Evolutionary conservation across 2,797 vertebrate genomes (phyloP).

Genomic region (Meda fulgida): DNA sequence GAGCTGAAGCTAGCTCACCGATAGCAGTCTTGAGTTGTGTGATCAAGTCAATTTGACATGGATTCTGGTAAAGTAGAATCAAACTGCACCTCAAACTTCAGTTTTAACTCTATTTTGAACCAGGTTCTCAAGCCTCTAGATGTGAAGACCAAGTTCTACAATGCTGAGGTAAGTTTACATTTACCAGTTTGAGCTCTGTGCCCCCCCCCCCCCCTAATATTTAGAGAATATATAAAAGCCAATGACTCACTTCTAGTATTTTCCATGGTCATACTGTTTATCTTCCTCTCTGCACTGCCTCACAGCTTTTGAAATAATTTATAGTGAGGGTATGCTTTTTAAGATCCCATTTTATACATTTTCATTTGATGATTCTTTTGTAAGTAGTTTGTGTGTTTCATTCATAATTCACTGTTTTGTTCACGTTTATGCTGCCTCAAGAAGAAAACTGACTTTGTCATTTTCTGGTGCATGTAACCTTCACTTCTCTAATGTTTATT

Average conservation of each 20-base stretch:
- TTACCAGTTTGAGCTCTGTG: neutral
- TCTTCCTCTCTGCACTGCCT: slow-evolving; percentile 19
- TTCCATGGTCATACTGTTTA: slow-evolving; percentile 27
- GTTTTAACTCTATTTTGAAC: slow-evolving; percentile 82
- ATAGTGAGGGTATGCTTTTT: slow-evolving; percentile 38
- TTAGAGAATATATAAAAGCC: neutral
- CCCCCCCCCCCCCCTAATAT: neutral
- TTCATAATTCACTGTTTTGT: slow-evolving; percentile 56
- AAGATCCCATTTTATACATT: slow-evolving; percentile 24
- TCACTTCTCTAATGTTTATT: slow-evolving; percentile 90
- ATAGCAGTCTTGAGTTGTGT: neutral
- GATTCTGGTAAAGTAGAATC: slow-evolving; percentile 58
- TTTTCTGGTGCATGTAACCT: slow-evolving; percentile 94
- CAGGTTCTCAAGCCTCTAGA: slow-evolving; percentile 98
- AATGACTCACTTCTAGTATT: neutral
- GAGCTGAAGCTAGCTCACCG: neutral
- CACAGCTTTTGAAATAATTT: slow-evolving; percentile 14
- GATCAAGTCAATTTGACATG: slow-evolving; percentile 38
- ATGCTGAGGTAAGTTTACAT: slow-evolving; percentile 88
- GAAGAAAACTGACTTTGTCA: slow-evolving; percentile 68
- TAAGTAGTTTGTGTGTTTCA: slow-evolving; percentile 61
- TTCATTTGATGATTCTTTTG: slow-evolving; percentile 38
- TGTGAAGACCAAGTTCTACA: slow-evolving; percentile 99
- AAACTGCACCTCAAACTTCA: slow-evolving; percentile 71
- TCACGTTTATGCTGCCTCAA: slow-evolving; percentile 61